Percentiles rank a stretch among this genome's conserved stretches.
Evolutionary conservation across 2,797 vertebrate genomes (phyloP).

Genomic region (Pagetopsis macropterus): DNA sequence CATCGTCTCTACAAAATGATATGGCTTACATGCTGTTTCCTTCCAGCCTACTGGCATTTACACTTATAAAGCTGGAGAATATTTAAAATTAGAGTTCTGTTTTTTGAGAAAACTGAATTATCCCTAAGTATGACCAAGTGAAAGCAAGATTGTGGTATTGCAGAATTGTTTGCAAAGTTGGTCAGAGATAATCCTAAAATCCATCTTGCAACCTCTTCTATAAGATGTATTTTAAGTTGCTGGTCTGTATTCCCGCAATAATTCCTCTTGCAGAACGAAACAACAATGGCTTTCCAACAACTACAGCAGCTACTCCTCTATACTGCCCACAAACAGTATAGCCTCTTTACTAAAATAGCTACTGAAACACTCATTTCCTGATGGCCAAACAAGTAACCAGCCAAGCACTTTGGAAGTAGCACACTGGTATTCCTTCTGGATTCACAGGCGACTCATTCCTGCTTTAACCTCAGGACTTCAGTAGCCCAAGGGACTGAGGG

Average conservation of each 20-base stretch:
- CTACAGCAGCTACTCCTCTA: neutral
- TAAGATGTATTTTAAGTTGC: slow-evolving; percentile 6
- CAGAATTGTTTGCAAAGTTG: slow-evolving; percentile 1
- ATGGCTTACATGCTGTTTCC: neutral
- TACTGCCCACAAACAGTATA: slow-evolving; percentile 51
- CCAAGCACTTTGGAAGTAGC: slow-evolving; percentile 49
- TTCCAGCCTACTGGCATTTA: neutral
- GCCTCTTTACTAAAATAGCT: slow-evolving; percentile 49
- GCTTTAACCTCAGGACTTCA: slow-evolving; percentile 56
- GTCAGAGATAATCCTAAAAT: neutral
- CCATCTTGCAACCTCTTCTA: neutral
- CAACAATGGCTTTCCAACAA: slow-evolving; percentile 41
- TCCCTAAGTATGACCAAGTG: neutral
- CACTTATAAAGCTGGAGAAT: neutral
- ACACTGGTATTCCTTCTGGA: slow-evolving; percentile 52
- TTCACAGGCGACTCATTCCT: slow-evolving; percentile 51
- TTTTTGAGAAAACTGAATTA: neutral
- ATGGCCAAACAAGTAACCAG: slow-evolving; percentile 56
- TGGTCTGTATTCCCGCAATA: slow-evolving; percentile 5
- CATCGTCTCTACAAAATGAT: neutral
- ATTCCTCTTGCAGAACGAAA: slow-evolving; percentile 19
- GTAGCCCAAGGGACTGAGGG: slow-evolving; percentile 48
- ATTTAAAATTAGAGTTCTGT: neutral
- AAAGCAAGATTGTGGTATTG: neutral
- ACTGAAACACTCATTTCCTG: slow-evolving; percentile 62